phyloP scores from a whole-genome alignment of 1,140 invertebrate genomes.

The Eciton burchellii region DNA sequence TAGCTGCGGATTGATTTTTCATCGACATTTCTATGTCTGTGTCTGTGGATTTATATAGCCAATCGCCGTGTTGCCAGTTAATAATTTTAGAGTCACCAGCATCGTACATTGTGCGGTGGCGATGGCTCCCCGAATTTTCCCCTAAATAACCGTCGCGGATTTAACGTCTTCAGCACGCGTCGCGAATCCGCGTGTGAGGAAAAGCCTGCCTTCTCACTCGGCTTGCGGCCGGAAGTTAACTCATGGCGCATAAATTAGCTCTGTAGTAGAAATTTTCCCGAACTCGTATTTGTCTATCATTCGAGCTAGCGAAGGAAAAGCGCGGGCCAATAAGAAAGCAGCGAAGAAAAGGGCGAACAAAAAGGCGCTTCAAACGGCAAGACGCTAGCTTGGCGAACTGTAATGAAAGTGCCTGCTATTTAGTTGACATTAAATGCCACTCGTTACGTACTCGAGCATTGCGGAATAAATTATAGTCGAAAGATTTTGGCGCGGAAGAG shows the following conservation, averaged over 20 bases:
- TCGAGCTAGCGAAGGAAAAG: conserved; percentile 23
- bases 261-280: conserved; percentile 31
- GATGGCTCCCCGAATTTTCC: too few species aligned
- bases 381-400: conserved; percentile 19
- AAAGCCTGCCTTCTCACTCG: conserved; percentile 42
- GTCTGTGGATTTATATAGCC: too few species aligned
- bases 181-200: too few species aligned
- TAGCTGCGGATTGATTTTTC: background rate
- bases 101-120: too few species aligned
- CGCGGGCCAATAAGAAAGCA: conserved; percentile 16
- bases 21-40: background rate
- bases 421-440: conserved; percentile 37
- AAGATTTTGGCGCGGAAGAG: conserved; percentile 20
- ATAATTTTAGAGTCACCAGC: too few species aligned
- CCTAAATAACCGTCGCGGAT: conserved; percentile 2
- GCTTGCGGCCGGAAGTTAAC: conserved; percentile 45
- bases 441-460: conserved; percentile 4
- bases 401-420: conserved; percentile 32
- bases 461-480: conserved; percentile 25
- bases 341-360: conserved; percentile 1
- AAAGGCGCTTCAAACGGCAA: conserved; percentile 30
- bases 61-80: too few species aligned
- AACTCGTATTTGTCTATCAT: conserved; percentile 39
- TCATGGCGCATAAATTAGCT: conserved; percentile 49
- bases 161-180: too few species aligned